Percentiles rank a stretch among this genome's conserved stretches.
phyloP scores from a whole-genome alignment of 2,888 invertebrate genomes.

The Didymodactylos carnosus region DNA sequence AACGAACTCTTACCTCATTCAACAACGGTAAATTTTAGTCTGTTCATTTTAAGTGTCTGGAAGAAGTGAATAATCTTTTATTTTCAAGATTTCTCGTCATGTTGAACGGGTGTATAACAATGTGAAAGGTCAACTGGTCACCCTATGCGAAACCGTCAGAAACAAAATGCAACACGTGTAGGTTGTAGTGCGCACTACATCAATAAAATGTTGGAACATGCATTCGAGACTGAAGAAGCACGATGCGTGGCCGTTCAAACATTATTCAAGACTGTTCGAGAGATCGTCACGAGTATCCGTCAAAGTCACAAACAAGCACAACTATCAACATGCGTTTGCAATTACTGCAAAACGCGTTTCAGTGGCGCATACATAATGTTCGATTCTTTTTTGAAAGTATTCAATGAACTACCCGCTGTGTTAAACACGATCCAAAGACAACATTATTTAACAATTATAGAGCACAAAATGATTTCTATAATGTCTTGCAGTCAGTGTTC shows the following conservation, averaged over 20 bases:
- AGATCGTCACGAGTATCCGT: background rate
- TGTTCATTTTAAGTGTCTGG: background rate
- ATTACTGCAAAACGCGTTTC: background rate
- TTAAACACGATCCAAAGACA: background rate
- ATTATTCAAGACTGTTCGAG: background rate
- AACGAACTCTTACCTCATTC: background rate
- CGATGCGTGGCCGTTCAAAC: background rate
- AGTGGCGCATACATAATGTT: background rate
- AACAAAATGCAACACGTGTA: background rate
- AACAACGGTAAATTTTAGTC: background rate
- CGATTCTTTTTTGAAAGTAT: background rate
- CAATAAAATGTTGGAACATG: background rate
- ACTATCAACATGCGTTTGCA: background rate
- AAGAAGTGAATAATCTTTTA: no score
- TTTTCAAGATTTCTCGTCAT: background rate
- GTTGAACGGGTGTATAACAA: background rate
- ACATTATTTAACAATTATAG: background rate
- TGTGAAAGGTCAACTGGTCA: background rate
- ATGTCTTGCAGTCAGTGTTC: no score
- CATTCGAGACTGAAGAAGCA: background rate
- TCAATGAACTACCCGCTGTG: background rate
- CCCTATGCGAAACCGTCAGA: background rate
- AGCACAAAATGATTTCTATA: no score
- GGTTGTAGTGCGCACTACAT: background rate
- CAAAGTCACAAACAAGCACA: background rate